These are phyloP conservation scores for Thereva unica DNA, from an alignment of 2,888 invertebrate species.

Conservation along the genomic window DNA sequence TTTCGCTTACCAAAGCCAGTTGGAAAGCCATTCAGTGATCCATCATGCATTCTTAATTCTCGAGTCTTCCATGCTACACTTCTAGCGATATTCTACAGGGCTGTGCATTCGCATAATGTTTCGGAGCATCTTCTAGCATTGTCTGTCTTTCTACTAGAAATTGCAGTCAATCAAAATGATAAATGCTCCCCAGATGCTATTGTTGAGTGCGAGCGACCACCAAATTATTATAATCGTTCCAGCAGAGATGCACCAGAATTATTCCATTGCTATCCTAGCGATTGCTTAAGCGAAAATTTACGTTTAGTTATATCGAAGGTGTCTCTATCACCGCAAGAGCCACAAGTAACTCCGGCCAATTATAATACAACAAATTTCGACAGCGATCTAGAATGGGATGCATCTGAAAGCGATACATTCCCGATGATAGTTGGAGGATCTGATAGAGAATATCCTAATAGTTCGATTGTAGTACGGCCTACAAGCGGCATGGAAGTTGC, in stretches of 20 bases:
- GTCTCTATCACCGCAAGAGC: constrained; percentile 63
- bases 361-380: constrained; percentile 66
- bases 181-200: constrained; percentile 49
- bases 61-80: constrained; percentile 61
- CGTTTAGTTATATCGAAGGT: constrained; percentile 70
- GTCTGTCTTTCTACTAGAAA: constrained; percentile 83
- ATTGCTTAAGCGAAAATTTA: constrained; percentile 76
- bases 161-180: constrained; percentile 67
- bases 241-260: constrained; percentile 55
- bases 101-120: constrained; percentile 72
- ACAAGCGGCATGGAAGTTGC: constrained; percentile 57
- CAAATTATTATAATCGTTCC: constrained; percentile 47
- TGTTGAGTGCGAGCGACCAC: constrained; percentile 42
- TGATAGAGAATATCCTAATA: constrained; percentile 34
- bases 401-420: constrained; percentile 65
- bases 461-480: constrained; percentile 47
- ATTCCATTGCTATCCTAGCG: constrained; percentile 71
- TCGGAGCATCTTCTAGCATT: constrained; percentile 89
- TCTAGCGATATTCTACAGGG: constrained; percentile 82
- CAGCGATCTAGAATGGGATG: constrained; percentile 79
- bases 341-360: constrained; percentile 62
- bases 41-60: constrained; percentile 58
- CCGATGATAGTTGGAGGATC: constrained; percentile 56
- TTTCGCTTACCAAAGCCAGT: constrained; percentile 72
- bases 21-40: constrained; percentile 69